Conservation (phyloP, 2,113 vertebrate species). For the Xenopus borealis region DNA sequence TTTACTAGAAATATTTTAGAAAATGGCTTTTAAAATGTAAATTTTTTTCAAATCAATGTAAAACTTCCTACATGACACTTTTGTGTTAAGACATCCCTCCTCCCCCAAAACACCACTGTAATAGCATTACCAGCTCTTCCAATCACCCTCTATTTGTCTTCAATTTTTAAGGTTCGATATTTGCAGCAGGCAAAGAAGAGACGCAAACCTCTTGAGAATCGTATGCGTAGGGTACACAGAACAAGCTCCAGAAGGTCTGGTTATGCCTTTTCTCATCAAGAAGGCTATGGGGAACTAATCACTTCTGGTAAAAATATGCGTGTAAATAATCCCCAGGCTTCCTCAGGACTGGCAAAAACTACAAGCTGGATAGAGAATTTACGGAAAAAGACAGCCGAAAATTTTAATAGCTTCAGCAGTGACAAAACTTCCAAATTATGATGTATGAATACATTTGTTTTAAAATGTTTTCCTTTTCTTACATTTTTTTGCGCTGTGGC, state of each 20-base stretch:
- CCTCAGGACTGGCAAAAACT: constrained; percentile 52
- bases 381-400: constrained; percentile 58
- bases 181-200: constrained; percentile 68
- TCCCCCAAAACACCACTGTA: too few species aligned
- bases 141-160: neutral
- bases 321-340: constrained; percentile 49
- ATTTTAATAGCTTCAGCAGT: constrained; percentile 53
- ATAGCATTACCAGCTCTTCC: neutral
- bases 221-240: constrained; percentile 64
- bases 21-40: too few species aligned
- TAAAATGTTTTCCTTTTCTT: constrained; percentile 10
- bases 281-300: constrained; percentile 76
- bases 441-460: constrained; percentile 41
- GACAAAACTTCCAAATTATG: constrained; percentile 54
- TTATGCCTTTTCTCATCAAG: constrained; percentile 79
- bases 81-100: too few species aligned
- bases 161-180: constrained; percentile 57
- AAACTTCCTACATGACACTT: too few species aligned
- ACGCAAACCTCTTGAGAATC: constrained; percentile 60
- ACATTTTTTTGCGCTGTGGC: constrained; percentile 30
- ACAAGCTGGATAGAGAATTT: constrained; percentile 66
- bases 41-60: too few species aligned
- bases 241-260: constrained; percentile 75
- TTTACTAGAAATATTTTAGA: too few species aligned
- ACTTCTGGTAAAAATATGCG: constrained; percentile 81